Percentiles rank a stretch among this genome's conserved stretches.
Conservation (phyloP, 35 echinoderm and acorn worm species). For the Heliocidaris tuberculata region DNA sequence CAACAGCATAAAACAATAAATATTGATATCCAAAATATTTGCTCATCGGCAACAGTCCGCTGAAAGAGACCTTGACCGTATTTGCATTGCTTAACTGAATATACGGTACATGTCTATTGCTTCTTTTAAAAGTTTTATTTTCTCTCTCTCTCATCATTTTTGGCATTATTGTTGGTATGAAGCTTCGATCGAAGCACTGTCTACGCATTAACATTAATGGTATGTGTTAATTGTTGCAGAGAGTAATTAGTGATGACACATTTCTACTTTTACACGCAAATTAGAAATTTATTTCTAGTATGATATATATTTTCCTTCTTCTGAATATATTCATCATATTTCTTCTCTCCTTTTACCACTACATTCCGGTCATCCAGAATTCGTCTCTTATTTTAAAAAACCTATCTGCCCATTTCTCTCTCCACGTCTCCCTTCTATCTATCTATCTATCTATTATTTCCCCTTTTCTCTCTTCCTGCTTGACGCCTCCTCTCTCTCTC, state of each 20-base stretch:
- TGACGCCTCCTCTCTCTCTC: too few relatives aligned
- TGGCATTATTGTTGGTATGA: background rate
- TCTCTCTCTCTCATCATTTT: too few relatives aligned
- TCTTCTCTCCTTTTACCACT: background rate
- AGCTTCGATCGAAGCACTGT: too few relatives aligned
- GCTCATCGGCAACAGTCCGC: background rate
- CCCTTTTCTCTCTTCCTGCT: too few relatives aligned
- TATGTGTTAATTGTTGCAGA: too few relatives aligned
- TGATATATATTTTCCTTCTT: background rate
- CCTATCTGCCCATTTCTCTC: background rate
- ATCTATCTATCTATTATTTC: too few relatives aligned
- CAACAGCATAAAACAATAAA: background rate
- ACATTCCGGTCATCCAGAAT: background rate
- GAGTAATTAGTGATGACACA: too few relatives aligned
- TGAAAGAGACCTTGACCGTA: background rate
- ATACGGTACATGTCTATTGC: too few relatives aligned
- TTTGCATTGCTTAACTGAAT: background rate
- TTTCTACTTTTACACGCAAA: too few relatives aligned
- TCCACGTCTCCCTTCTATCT: too few relatives aligned
- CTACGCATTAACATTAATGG: too few relatives aligned
- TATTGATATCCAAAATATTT: slow-evolving; percentile 1
- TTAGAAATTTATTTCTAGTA: background rate
- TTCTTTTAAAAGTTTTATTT: background rate
- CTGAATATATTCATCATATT: background rate
- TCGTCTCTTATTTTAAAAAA: too few relatives aligned